Percentiles rank a stretch among this genome's conserved stretches.
These are phyloP conservation scores for Talpa occidentalis DNA, from an alignment of 2,113 vertebrate genomes.

Conservation along the genomic window DNA sequence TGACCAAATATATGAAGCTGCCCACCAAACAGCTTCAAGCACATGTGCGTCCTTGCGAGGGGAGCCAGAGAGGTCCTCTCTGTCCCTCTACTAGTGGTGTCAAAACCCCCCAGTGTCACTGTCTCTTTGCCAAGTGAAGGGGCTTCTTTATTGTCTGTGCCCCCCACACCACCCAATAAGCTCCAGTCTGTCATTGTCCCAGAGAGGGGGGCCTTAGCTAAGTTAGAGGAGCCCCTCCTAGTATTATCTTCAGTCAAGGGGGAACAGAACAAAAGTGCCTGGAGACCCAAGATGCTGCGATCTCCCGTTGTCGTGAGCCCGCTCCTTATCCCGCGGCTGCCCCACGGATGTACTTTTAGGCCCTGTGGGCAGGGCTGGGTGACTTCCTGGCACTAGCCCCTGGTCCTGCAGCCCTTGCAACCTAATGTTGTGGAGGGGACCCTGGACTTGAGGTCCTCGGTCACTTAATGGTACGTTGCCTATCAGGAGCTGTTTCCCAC, in stretches of 20 bases:
- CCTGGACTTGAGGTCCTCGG: not conserved
- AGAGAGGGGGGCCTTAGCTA: too few species aligned
- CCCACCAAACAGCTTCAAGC: not conserved
- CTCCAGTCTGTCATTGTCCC: not conserved
- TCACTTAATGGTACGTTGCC: not conserved
- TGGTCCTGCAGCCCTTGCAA: not conserved
- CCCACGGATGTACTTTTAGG: too few species aligned
- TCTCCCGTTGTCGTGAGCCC: not conserved
- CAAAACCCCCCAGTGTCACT: not conserved
- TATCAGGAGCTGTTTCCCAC: not conserved
- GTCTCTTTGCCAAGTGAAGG: not conserved
- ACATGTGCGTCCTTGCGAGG: not conserved
- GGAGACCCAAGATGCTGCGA: too few species aligned
- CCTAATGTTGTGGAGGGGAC: not conserved
- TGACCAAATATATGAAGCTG: too few species aligned
- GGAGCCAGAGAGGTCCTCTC: not conserved
- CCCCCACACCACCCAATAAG: too few species aligned
- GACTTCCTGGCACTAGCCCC: not conserved
- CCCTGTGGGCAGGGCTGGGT: too few species aligned
- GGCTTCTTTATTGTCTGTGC: too few species aligned
- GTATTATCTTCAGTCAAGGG: not conserved
- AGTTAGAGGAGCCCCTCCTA: not conserved
- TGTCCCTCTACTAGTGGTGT: not conserved
- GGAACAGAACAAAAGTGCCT: not conserved
- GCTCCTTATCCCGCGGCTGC: not conserved